Evolutionary conservation across 2,113 vertebrate genomes (phyloP).

Genomic region (Oreochromis niloticus): DNA sequence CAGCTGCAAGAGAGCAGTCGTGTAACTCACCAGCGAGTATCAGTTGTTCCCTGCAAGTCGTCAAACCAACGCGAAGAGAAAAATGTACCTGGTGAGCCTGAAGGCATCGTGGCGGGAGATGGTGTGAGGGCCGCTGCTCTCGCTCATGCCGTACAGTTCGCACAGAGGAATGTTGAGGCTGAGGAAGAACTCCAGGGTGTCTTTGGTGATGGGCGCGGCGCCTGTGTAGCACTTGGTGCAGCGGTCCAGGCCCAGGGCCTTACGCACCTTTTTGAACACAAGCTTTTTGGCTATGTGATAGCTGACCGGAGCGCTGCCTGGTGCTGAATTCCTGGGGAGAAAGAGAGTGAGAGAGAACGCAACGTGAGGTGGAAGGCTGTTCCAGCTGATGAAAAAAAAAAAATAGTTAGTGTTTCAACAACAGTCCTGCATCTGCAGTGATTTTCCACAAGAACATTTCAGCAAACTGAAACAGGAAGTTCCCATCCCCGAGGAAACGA

Average conservation of each 20-base stretch:
- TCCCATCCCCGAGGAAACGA: not conserved
- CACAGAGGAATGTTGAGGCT: conserved; percentile 85
- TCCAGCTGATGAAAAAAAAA: not conserved
- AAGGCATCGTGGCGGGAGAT: conserved; percentile 57
- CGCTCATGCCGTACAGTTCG: conserved; percentile 91
- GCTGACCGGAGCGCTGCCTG: conserved; percentile 43
- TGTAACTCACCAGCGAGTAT: accelerated
- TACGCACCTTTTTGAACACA: conserved; percentile 83
- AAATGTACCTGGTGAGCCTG: conserved; percentile 77
- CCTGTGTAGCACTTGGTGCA: conserved; percentile 82
- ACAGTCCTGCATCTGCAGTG: not conserved
- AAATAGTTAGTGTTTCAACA: not conserved
- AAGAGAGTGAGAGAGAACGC: not conserved
- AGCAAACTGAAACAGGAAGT: not conserved
- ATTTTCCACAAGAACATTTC: not conserved
- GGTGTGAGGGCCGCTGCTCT: conserved; percentile 85
- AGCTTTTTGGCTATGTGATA: conserved; percentile 81
- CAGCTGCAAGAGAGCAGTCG: conserved; percentile 68
- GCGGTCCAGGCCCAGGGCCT: conserved; percentile 81
- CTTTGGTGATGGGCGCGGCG: conserved; percentile 83
- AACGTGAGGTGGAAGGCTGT: not conserved
- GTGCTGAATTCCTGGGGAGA: conserved; percentile 23
- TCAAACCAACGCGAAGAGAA: not conserved
- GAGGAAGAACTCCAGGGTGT: conserved; percentile 89
- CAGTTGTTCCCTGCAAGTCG: accelerated